Evolutionary conservation across 2,888 invertebrate genomes (phyloP), one percentile per base, ranked within the genome.

Genomic region (Barypeithes pellucidus): DNA sequence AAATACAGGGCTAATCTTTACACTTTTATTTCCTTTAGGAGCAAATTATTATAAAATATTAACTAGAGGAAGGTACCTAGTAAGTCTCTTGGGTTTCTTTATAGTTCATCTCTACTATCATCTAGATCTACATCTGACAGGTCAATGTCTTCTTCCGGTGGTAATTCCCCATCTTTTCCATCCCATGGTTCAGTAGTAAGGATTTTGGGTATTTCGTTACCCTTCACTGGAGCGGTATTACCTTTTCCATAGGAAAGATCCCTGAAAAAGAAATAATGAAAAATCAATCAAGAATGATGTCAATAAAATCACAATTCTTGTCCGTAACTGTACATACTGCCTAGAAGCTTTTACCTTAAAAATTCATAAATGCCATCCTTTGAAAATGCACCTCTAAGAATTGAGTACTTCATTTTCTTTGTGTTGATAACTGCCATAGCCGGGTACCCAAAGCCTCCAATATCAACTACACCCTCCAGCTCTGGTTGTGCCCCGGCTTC

Each of bases 381-480:
- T 0, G 96, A 96, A 89, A 98, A 99, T 20, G 98, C 94, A 11
- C 98, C 99, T 80, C 95, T 90, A 1, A 99, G 89, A 7, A 96
- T 90, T 0, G 98, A 95, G 88, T 94, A 99, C 86, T 98, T 98
- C 92, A 97, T 94, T 87, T 99, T 99, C 86, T 98, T 95, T 12
- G 94, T 91, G 87, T 98, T 99, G 70, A 99, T 93, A 16, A 97
- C 97, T 5, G 97, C 98, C 93, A 99, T 93, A 0, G 99, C 98
- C 1, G 99, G 99, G 86, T 99, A 99, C 9, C 99, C 99, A 86
- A 99, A 99, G 5, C 92, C 99, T 76, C 99, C 99, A 78, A 99
- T 94, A 83, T 97, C 99, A 39, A 99, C 86, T 0, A 96, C 91
- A 76, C 92, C 92, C 85, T 99, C 99, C 16, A 99, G 85, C 0